phyloP scores from a whole-genome alignment of 2,888 invertebrate genomes.

The Cheilosia variabilis region DNA sequence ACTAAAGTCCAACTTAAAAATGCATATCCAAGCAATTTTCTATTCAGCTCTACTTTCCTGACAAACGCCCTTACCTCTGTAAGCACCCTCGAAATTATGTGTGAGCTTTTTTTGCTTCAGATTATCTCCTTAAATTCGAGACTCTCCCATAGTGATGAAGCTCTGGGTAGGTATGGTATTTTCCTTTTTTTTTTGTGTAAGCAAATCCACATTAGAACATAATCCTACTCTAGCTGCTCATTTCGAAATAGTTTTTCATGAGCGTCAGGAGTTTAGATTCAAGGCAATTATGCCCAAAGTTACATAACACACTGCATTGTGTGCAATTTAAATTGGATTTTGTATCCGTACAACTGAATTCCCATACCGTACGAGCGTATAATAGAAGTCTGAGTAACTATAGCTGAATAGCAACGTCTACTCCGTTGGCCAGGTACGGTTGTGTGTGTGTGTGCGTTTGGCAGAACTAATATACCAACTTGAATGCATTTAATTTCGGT shows the following conservation, averaged over 20 bases:
- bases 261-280: conserved; percentile 12
- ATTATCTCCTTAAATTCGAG: neutral
- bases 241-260: conserved; percentile 19
- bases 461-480: conserved; percentile 68
- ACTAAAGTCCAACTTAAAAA: too few relatives aligned
- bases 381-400: neutral
- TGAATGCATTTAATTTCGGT: conserved; percentile 57
- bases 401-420: too few relatives aligned
- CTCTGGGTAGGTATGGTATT: neutral
- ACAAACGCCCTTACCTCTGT: too few relatives aligned
- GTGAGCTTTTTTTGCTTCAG: neutral
- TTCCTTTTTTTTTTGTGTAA: neutral
- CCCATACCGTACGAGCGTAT: conserved; percentile 6
- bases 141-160: neutral
- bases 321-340: conserved; percentile 70
- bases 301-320: conserved; percentile 45
- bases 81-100: neutral
- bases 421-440: neutral
- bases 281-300: conserved; percentile 41
- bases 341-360: conserved; percentile 40
- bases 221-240: neutral
- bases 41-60: too few relatives aligned
- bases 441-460: conserved; percentile 19
- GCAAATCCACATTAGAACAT: conserved; percentile 24
- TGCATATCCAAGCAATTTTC: too few relatives aligned